These are phyloP conservation scores for Tachina fera DNA, from an alignment of 2,888 invertebrate species.

Conservation along the genomic window DNA sequence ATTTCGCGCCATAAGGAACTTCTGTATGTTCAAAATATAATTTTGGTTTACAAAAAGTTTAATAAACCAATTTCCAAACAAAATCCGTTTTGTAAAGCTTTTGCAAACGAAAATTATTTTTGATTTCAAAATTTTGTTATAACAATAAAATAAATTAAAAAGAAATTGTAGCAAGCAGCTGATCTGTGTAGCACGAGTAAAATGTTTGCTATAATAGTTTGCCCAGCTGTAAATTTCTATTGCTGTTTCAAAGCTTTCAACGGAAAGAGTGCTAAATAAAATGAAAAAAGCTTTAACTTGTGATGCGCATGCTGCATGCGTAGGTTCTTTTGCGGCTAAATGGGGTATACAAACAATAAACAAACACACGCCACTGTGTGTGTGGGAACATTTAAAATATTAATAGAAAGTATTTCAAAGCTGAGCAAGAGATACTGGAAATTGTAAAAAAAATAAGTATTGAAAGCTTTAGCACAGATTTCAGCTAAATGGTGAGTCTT, in stretches of 20 bases:
- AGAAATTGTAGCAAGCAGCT: no score
- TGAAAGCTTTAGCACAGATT: slow-evolving; percentile 47
- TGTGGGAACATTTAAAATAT: slow-evolving; percentile 7
- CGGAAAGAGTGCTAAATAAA: no score
- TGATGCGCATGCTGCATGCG: slow-evolving; percentile 59
- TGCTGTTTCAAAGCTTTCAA: slow-evolving; percentile 9
- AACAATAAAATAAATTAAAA: no score
- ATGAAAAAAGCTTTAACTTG: slow-evolving; percentile 35
- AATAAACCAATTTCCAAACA: no score
- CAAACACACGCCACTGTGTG: slow-evolving; percentile 42
- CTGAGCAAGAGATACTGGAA: not conserved
- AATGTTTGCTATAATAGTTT: not conserved
- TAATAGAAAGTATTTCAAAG: not conserved
- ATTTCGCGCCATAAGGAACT: no score
- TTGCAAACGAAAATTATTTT: no score
- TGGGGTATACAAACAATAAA: not conserved
- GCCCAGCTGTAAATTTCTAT: slow-evolving; percentile 6
- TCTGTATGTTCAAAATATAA: no score
- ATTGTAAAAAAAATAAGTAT: not conserved
- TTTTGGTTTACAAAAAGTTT: no score
- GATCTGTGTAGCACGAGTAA: no score
- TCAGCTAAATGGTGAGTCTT: slow-evolving; percentile 10
- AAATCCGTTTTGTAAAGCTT: no score
- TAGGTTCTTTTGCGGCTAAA: not conserved
- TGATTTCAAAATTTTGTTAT: no score